Evolutionary conservation across 2,888 invertebrate species (phyloP).

Genomic region (Lithophane leautieri): DNA sequence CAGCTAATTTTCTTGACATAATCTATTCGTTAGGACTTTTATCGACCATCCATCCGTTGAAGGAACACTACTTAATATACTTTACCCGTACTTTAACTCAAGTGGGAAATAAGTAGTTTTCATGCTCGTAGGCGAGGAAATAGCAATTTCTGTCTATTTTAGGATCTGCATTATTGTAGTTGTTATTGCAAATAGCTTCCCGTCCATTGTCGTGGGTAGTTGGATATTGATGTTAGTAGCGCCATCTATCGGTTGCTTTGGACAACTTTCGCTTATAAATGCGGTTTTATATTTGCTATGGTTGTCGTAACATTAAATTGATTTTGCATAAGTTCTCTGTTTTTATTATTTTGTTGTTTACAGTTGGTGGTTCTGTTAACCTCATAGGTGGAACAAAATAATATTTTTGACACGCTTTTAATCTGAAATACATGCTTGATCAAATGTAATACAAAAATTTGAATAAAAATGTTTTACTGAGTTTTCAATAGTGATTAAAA

Average conservation of each 20-base stretch:
- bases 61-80: constrained; percentile 13
- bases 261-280: not conserved
- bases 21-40: not conserved
- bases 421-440: too few relatives aligned
- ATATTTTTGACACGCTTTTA: not conserved
- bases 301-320: not conserved
- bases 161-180: constrained; percentile 19
- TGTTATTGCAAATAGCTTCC: constrained; percentile 29
- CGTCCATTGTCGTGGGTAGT: constrained; percentile 12
- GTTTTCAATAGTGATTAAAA: not conserved
- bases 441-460: not conserved
- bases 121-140: constrained; percentile 27
- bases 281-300: constrained; percentile 5
- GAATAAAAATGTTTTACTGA: not conserved
- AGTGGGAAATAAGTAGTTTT: constrained; percentile 29
- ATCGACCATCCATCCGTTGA: constrained; percentile 1
- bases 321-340: constrained; percentile 2
- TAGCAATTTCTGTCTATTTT: constrained; percentile 45
- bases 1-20: too few relatives aligned
- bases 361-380: not conserved
- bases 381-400: not conserved
- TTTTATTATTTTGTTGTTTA: constrained; percentile 11
- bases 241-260: constrained; percentile 30
- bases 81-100: constrained; percentile 2
- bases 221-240: not conserved